Base-by-base conservation (phyloP, 2,888 invertebrate genomes). In the Diaprepes abbreviatus region DNA sequence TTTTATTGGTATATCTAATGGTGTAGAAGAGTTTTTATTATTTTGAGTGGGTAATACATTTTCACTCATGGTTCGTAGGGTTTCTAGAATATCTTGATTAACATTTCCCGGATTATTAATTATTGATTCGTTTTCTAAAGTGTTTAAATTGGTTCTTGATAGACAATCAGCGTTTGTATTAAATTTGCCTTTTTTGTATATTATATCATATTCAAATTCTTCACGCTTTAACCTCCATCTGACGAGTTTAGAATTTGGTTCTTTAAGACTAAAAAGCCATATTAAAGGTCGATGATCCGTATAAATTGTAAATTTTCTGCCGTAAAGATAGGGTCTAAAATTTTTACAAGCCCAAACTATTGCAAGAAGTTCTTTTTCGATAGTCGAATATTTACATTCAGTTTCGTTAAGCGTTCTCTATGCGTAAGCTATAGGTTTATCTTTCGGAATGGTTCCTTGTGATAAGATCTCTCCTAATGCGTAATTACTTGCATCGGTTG, bases 361-460 rank as follows among this genome's bases (percentile, higher is more conserved):
- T 5, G 54, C 10, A 3, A 63, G 40, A 12, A 63, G 38, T 36
- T 63, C 64, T 54, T 63, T 63, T 45, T 63, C 77, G 14, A 66
- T 78, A 9, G 75, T 76, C 1, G 66, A 66, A 48, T 78, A 77
- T 38, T 75, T 77, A 17, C 54, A 71, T 71, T 80, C 78, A 0
- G 75, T 50, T 43, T 73, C 70, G 57, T 78, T 79, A 21, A 80
- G 59, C 5, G 77, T 76, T 33, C 79, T 52, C 12, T 75, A 76
- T 3, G 79, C 77, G 48, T 76, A 81, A 9, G 78, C 76, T 5
- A 81, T 72, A 4, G 81, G 80, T 21, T 73, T 66, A 31, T 82
- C 81, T 4, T 28, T 28, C 3, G 28, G 28, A 6, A 28, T 6
- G 6, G 3, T 28, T 10, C 65, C 71, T 70, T 83, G 82, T 0